Conservation (phyloP, 2,888 invertebrate species). For the Pseudococcus viburni region DNA sequence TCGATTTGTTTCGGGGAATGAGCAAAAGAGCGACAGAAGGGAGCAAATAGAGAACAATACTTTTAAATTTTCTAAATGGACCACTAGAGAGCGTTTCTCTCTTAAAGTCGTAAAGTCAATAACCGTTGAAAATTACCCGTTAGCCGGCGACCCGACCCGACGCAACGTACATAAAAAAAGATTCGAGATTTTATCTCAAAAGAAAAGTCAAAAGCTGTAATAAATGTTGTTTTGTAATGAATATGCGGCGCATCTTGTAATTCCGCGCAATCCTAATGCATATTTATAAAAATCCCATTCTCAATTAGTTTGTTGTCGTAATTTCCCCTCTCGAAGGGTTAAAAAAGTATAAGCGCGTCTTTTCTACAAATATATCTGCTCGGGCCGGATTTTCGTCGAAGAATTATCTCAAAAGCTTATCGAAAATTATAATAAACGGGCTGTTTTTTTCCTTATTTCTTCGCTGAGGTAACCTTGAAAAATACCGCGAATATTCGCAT, state of each 20-base stretch:
- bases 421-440: constrained; percentile 44
- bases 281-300: constrained; percentile 46
- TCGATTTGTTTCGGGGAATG: constrained; percentile 54
- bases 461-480: background rate
- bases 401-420: background rate
- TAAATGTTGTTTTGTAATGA: constrained; percentile 41
- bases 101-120: constrained; percentile 62
- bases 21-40: constrained; percentile 49
- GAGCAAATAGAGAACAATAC: constrained; percentile 56
- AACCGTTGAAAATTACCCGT: constrained; percentile 62
- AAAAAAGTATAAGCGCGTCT: background rate
- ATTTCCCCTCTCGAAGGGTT: constrained; percentile 25
- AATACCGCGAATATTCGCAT: background rate
- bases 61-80: constrained; percentile 52
- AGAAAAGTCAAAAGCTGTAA: constrained; percentile 32
- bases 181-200: constrained; percentile 45
- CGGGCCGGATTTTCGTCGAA: background rate
- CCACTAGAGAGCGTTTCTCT: constrained; percentile 62
- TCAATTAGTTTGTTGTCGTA: constrained; percentile 39
- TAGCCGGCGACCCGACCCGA: constrained; percentile 43
- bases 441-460: background rate
- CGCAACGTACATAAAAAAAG: constrained; percentile 22
- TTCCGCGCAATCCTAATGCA: constrained; percentile 25
- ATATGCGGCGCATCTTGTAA: constrained; percentile 38
- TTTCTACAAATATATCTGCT: background rate